Evolutionary conservation across 2,113 vertebrate species (phyloP), one percentile per base, ranked within the genome.

Genomic region (Galemys pyrenaicus): DNA sequence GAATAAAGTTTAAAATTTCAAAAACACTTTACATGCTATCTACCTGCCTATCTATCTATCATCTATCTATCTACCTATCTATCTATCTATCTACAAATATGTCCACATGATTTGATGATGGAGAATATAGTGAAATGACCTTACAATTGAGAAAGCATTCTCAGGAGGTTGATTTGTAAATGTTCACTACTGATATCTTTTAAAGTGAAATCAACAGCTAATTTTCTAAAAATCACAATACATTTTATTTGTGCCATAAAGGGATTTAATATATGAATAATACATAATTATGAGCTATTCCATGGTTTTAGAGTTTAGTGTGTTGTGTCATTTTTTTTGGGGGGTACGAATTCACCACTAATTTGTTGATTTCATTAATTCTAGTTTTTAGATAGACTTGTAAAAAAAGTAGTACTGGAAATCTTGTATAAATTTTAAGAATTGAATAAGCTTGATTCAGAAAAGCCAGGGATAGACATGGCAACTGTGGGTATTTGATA

Each of bases 321-420:
- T 74, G 8, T 71, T 86, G 51, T 2, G 46, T 7, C 46, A 44
- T 5, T 5, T 5, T 9, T 44, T 5, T 5, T 32, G 67, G 46
- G 94, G 20, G 51, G 93, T 35, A 85, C 11, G 60, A 15, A 70
- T 9, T 26, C 81, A 79, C 32, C 10, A 5, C 12, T 79, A 91
- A 32, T 75, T 82, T 89, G 65, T 54, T 94, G 68, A 81, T 7
- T 28, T 79, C 51, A 60, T 91, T 86, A 91, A 79, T 94, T 86
- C 41, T 91, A 35, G 9, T 56, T 94, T 94, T 91, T 56, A 37
- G 62, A 70, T 17, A 78, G 54, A 90, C 7, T 77, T 0, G 65
- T 87, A 84, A 89, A 84, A 67, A 46, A 58, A 71, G 41, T 0
- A 65, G 41, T 2, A 77, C 51, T 87, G 6, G 62, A 75, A 92